Base-by-base conservation (phyloP, 2,888 invertebrate genomes). In the Lamproptera curius region DNA sequence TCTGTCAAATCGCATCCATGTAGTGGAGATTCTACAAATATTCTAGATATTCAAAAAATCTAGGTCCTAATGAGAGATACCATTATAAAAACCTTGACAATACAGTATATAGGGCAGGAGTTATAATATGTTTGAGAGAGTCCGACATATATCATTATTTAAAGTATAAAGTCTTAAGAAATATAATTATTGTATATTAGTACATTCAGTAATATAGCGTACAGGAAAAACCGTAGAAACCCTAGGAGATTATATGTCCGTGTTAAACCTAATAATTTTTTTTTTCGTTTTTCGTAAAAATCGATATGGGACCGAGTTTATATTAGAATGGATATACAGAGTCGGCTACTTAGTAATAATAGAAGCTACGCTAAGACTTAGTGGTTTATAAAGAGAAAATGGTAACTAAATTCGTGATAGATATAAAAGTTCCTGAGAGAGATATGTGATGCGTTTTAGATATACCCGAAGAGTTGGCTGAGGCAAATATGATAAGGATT, bases 211-310 rank as follows among this genome's bases (percentile, higher is more conserved):
- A 54, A 59, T 57, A 54, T 58, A 57, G 57, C 55, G 55, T 62
- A 66, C 57, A 61, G 61, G 63, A 64, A 63, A 70, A 67, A 67
- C 63, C 67, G 68, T 78, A 79, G 71, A 79, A 79, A 79, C 77
- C 69, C 78, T 77, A 77, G 66, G 62, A 75, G 72, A 73, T 74
- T 78, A 77, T 61, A 69, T 64, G 62, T 62, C 57, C 49, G 52
- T 50, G 52, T 53, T 49, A 44, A 53, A 20, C 54, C 59, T 54
- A 57, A 50, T 28, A n/a, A 10, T 28, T 28, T 28, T 28, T 5
- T 28, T n/a, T 28, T 20, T 20, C n/a, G n/a, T 5, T 20, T 20
- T 51, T 55, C 37, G 45, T 55, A 56, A n/a, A 51, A 46, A 62
- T 61, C 62, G 65, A 66, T 67, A 70, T 65, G 65, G 66, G 59